A percentile compares a stretch with the other conserved stretches of the same genome.
These are phyloP conservation scores for Geopemphigus sp. DNA, from an alignment of 1,140 invertebrate species.

Conservation along the genomic window DNA sequence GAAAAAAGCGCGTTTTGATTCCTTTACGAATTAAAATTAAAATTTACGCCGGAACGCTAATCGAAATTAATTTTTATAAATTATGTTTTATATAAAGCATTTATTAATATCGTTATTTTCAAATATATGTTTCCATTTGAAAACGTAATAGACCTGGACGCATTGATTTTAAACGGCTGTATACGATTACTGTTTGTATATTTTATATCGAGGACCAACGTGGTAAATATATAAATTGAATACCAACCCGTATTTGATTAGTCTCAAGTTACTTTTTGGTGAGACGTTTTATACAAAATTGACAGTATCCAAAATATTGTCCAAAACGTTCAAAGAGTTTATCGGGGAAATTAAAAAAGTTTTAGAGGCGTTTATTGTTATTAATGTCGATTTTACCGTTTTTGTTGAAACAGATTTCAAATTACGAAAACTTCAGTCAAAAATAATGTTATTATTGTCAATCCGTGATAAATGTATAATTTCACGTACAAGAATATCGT, in stretches of 20 bases:
- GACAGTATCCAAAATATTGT: background rate
- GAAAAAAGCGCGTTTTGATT: too few species aligned
- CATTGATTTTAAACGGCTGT: too few species aligned
- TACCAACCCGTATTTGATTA: background rate
- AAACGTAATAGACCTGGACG: too few species aligned
- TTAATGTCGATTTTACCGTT: constrained; percentile 7
- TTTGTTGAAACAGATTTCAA: background rate
- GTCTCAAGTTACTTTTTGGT: background rate
- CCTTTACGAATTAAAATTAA: too few species aligned
- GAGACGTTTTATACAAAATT: background rate
- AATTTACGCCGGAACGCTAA: too few species aligned
- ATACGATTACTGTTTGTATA: too few species aligned
- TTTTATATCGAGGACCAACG: background rate
- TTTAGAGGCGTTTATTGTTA: background rate
- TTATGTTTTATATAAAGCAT: too few species aligned
- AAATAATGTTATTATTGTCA: background rate
- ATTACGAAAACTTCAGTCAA: background rate
- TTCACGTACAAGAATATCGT: background rate
- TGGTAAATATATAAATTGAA: background rate
- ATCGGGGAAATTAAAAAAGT: constrained; percentile 40
- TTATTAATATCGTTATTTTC: too few species aligned
- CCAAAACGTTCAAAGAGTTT: constrained; percentile 3
- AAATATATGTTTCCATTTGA: too few species aligned
- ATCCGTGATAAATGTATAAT: background rate
- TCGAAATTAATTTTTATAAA: too few species aligned